Conservation (phyloP, 2,113 vertebrate genomes). For the Camelus bactrianus region DNA sequence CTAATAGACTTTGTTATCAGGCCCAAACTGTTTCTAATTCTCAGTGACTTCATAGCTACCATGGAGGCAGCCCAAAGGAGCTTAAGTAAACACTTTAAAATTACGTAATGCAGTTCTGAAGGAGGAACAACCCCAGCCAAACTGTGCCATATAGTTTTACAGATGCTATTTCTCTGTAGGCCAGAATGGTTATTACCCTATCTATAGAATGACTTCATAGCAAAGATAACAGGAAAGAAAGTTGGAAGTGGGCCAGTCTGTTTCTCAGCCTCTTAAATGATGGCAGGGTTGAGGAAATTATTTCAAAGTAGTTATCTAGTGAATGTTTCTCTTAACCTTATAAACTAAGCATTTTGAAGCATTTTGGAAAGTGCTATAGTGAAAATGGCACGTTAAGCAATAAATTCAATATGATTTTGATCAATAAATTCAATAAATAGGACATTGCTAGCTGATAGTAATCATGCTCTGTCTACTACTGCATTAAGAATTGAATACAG, state of each 20-base stretch:
- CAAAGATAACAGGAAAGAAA: conserved; percentile 52
- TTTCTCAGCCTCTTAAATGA: conserved; percentile 39
- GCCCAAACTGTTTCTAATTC: conserved; percentile 54
- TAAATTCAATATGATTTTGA: conserved; percentile 40
- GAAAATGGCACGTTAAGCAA: conserved; percentile 49
- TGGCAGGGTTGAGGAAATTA: conserved; percentile 50
- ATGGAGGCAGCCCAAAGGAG: conserved; percentile 78
- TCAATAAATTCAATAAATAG: not conserved
- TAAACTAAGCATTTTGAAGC: conserved; percentile 53
- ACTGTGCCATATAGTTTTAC: conserved; percentile 43
- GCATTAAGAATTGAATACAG: conserved; percentile 31
- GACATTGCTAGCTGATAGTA: conserved; percentile 5
- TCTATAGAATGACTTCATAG: conserved; percentile 52
- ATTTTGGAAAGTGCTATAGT: conserved; percentile 49
- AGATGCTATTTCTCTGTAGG: conserved; percentile 51
- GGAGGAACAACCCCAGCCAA: conserved; percentile 43
- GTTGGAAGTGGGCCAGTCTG: not conserved
- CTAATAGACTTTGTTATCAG: conserved; percentile 57
- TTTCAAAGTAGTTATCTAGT: conserved; percentile 66
- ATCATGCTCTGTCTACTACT: not conserved
- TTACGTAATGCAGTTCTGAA: conserved; percentile 64
- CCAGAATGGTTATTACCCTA: conserved; percentile 44
- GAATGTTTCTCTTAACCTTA: conserved; percentile 44
- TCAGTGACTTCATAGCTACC: conserved; percentile 74
- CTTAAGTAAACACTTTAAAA: conserved; percentile 76